Conservation (phyloP, 2,113 vertebrate species). For the Oryzias celebensis region DNA sequence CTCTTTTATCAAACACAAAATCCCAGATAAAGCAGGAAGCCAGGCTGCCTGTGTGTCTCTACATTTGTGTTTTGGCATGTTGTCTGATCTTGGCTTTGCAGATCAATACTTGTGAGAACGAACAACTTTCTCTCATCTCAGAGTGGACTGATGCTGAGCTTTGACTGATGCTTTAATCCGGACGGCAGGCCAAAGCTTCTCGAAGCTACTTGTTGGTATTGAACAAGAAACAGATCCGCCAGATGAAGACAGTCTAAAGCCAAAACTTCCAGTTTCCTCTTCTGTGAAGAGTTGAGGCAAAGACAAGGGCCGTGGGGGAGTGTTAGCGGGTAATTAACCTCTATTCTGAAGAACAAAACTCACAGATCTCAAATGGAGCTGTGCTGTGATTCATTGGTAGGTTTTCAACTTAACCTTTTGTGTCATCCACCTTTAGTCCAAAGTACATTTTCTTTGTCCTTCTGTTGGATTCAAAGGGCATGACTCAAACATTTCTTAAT, state of each 20-base stretch:
- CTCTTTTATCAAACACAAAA: slow-evolving; percentile 45
- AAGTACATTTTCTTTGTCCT: no score
- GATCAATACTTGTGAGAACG: slow-evolving; percentile 47
- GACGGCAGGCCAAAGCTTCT: slow-evolving; percentile 20
- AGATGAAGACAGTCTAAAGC: neutral
- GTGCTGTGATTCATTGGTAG: no score
- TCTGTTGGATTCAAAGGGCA: no score
- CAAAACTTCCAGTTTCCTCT: neutral
- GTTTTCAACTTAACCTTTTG: no score
- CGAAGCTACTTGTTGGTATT: neutral
- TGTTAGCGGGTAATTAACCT: neutral
- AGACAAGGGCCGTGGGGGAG: neutral
- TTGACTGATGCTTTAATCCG: slow-evolving; percentile 17
- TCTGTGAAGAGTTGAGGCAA: neutral
- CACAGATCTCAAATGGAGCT: no score
- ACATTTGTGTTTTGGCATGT: neutral
- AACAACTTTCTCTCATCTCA: slow-evolving; percentile 28
- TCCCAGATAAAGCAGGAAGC: slow-evolving; percentile 38
- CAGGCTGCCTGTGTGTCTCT: neutral
- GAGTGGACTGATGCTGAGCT: slow-evolving; percentile 2
- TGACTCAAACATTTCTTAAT: no score
- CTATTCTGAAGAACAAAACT: neutral
- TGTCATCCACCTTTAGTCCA: no score
- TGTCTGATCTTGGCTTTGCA: slow-evolving; percentile 18
- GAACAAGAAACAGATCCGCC: slow-evolving; percentile 28